Percentiles rank a stretch among this genome's conserved stretches.
These are phyloP conservation scores for Pseudomyrmex concolor DNA, from an alignment of 1,140 invertebrate genomes.

Conservation along the genomic window DNA sequence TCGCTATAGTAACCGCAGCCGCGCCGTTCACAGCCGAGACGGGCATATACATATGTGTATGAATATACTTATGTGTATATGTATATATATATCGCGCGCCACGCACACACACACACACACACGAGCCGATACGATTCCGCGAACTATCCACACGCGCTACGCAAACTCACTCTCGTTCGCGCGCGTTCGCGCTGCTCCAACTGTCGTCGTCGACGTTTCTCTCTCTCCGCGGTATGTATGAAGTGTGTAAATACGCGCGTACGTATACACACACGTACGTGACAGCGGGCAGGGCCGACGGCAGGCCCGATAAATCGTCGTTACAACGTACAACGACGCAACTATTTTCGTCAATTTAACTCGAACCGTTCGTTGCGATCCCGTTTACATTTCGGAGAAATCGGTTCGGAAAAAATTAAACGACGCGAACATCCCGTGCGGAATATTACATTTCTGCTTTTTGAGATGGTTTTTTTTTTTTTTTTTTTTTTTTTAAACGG, in stretches of 20 bases:
- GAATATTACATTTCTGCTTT: no score
- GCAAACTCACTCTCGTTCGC: neutral
- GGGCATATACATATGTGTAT: constrained; percentile 30
- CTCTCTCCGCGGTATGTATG: neutral
- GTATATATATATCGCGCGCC: neutral
- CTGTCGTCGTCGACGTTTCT: neutral
- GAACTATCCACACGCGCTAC: neutral
- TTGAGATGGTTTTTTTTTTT: no score
- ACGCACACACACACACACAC: neutral
- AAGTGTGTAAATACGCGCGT: neutral
- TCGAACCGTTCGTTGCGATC: no score
- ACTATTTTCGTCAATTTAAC: no score
- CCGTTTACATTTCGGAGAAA: no score
- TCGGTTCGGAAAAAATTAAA: no score
- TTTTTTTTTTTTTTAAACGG: no score
- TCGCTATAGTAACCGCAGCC: constrained; percentile 36
- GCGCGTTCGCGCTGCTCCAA: constrained; percentile 2
- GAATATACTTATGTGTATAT: neutral
- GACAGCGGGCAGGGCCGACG: neutral
- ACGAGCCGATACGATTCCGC: constrained; percentile 53
- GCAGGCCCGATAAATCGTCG: no score
- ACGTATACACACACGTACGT: neutral
- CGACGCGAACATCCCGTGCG: no score
- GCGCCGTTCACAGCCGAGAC: constrained; percentile 58
- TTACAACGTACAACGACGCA: no score